phyloP scores from a whole-genome alignment of 2,113 vertebrate genomes.

The Centropus bengalensis region DNA sequence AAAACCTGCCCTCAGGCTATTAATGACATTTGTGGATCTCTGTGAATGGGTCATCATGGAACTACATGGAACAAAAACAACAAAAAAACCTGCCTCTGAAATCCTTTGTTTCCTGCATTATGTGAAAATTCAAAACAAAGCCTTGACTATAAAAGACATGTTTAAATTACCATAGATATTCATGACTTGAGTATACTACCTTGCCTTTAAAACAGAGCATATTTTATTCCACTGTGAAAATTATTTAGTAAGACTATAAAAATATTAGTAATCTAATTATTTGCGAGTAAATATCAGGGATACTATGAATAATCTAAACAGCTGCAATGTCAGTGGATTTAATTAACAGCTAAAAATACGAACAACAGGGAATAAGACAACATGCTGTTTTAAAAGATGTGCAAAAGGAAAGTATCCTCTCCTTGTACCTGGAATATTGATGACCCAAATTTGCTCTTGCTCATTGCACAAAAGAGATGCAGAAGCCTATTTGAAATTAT shows the following conservation, averaged over 20 bases:
- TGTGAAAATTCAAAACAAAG: neutral
- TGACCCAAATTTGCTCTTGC: slow-evolving; percentile 62
- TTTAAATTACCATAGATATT: neutral
- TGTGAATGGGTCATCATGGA: neutral
- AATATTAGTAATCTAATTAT: slow-evolving; percentile 55
- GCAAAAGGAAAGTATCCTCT: slow-evolving; percentile 54
- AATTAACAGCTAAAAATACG: slow-evolving; percentile 74
- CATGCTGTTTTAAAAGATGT: slow-evolving; percentile 70
- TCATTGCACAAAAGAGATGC: slow-evolving; percentile 7
- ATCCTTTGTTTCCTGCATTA: neutral
- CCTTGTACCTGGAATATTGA: slow-evolving; percentile 42
- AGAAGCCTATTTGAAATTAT: neutral
- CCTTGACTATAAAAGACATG: neutral
- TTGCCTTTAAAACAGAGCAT: neutral
- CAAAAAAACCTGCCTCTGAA: neutral
- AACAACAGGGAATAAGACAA: slow-evolving; percentile 66
- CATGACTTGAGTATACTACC: neutral
- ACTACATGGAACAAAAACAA: fast-evolving
- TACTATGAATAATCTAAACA: slow-evolving; percentile 67
- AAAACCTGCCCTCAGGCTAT: neutral
- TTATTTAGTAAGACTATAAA: slow-evolving; percentile 27
- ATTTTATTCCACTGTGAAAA: slow-evolving; percentile 5
- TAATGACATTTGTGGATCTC: neutral
- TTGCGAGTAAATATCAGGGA: slow-evolving; percentile 53
- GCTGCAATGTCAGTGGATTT: slow-evolving; percentile 59